Base-by-base conservation (phyloP, 2,888 invertebrate genomes). In the Lissonota sp. region DNA sequence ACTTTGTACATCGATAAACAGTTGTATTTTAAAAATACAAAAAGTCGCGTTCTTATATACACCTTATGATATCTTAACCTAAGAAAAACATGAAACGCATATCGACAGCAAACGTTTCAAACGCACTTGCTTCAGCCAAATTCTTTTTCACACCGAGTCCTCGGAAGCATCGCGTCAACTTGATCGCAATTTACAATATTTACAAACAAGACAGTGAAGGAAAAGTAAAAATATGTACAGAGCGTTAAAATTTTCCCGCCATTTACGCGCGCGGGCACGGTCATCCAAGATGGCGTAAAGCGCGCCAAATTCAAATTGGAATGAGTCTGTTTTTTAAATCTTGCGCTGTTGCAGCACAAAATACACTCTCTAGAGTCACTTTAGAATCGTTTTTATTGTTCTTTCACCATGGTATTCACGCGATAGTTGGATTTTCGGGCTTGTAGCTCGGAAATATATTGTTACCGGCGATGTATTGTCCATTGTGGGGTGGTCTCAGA, bases 401-500 rank as follows among this genome's bases (percentile, higher is more conserved):
- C 42, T 10, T 3, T 55, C 12, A 3, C 5, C 0, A 5, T 6
- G 4, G 0, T 0, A 10, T 16, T 74, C 53, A 85, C 70, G 83
- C 84, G 37, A 80, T 57, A 58, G 83, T 87, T 1, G 82, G 76
- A 6, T 78, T 77, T 6, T 89, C 88, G 2, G 87, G 85, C 39
- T 88, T 89, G 79, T 87, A 87, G 37, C 83, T 88, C 10, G 86
- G 88, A 40, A 87, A 86, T 46, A 87, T 84, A 49, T 85, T 87
- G 70, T 89, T 87, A 26, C 77, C 79, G 5, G 83, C 86, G 5
- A 86, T 84, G 7, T 85, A 86, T 53, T 87, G 87, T 14, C 80
- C 81, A n/a, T 79, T 81, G 10, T 40, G 93, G 87, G 89, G 93
- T 91, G 87, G 86, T 62, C 89, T 88, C 7, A 87, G 78, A 0